These are phyloP conservation scores for Phenganax stokvisi DNA, from an alignment of 92 coral and sea anemone genomes.

Conservation along the genomic window DNA sequence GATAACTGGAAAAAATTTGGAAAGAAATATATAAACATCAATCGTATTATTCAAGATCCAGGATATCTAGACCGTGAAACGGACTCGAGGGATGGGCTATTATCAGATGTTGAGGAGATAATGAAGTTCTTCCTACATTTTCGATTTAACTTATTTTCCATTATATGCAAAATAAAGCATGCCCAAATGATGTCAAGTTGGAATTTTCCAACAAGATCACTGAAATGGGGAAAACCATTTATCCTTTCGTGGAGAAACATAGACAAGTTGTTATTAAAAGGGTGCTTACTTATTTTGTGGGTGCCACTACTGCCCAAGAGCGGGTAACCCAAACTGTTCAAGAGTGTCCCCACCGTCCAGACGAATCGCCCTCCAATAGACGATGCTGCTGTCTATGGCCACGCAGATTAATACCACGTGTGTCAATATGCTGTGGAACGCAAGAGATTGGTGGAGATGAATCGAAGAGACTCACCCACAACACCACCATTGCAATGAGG, in stretches of 20 bases:
- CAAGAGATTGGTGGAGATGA: no score
- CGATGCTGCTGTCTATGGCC: no score
- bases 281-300: constrained; percentile 34
- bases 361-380: no score
- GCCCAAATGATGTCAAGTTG: constrained; percentile 32
- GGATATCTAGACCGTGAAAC: no score
- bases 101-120: constrained; percentile 3
- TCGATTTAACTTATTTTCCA: constrained; percentile 31
- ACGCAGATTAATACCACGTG: no score
- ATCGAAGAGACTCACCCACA: no score
- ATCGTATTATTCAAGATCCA: no score
- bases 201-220: constrained; percentile 28
- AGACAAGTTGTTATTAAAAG: constrained; percentile 21
- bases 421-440: no score
- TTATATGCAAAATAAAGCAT: not conserved
- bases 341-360: no score
- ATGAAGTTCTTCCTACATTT: constrained; percentile 27
- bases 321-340: not conserved
- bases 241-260: constrained; percentile 26
- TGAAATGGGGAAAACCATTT: constrained; percentile 34
- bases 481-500: no score
- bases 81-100: not conserved
- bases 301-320: not conserved
- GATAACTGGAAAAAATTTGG: not conserved
- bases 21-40: not conserved